Evolutionary conservation across 1,140 invertebrate genomes (phyloP), one percentile per base, ranked within the genome.

Genomic region (Reticulitermes speratus): DNA sequence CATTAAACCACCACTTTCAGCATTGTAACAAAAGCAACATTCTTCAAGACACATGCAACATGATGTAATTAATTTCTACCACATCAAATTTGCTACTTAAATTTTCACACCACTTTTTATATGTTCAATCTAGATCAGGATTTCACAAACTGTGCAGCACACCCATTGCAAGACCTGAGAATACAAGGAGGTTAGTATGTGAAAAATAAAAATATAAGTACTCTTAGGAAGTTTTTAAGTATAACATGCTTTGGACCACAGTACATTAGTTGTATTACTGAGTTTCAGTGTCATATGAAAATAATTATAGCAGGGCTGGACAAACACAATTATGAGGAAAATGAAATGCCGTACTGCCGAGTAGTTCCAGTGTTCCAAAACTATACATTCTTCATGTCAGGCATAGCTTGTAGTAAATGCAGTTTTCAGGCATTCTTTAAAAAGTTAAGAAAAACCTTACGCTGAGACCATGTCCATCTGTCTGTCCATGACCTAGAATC

Each of bases 151-250:
- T 75, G 65, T n/a, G n/a, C 65, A 75, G 65, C 65, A 75, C 65
- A 75, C 65, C 65, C 65, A 75, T 30, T 75, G 65, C 65, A 75
- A 75, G 65, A 75, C 65, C 65, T 75, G 65, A 16, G 65, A 25
- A 75, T 75, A 75, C 65, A 75, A 75, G 65, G 65, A 75, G 65
- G 65, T 75, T 75, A 75, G 25, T 8, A 75, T 75, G n/a, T 75
- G 65, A 75, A 75, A 75, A 75, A 75, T 75, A 11, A 75, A 75
- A 75, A 30, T 75, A 75, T 30, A 75, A 75, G 7, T 75, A 25
- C 9, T n/a, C 11, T 75, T 75, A n/a, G 1, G 8, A 75, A n/a
- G 25, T 75, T 75, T 75, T 30, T 6, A 30, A 75, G 65, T 75
- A 75, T 30, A 30, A 75, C 65, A 75, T 75, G 65, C 65, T 75